These are phyloP conservation scores for Pheosia tremula DNA, from an alignment of 2,888 invertebrate species.

Conservation along the genomic window DNA sequence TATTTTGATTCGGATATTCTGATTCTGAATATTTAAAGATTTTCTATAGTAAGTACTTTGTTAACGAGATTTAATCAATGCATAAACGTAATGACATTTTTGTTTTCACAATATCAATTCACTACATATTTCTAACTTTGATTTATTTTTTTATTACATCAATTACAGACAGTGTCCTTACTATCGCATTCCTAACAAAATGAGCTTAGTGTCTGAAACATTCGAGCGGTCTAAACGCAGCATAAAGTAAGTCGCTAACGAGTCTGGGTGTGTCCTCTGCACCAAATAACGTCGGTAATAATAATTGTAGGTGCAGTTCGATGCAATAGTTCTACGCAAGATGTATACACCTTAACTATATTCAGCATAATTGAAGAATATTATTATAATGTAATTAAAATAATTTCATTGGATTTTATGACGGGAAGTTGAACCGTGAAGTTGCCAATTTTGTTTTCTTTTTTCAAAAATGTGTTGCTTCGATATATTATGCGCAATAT, in stretches of 20 bases:
- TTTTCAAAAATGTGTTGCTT: no score
- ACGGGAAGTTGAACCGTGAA: no score
- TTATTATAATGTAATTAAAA: no score
- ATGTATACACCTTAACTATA: slow-evolving; percentile 38
- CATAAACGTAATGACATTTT: neutral
- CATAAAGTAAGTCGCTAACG: slow-evolving; percentile 75
- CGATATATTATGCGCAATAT: no score
- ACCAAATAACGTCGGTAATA: slow-evolving; percentile 74
- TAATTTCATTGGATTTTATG: no score
- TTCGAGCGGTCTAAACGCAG: slow-evolving; percentile 58
- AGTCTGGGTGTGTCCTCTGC: slow-evolving; percentile 79
- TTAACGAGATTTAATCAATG: no score
- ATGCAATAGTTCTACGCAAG: slow-evolving; percentile 61
- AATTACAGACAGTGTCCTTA: slow-evolving; percentile 22
- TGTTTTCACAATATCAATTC: neutral
- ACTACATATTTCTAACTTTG: neutral
- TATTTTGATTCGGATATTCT: no score
- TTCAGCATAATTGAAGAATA: slow-evolving; percentile 49
- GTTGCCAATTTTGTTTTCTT: no score
- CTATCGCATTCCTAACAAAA: slow-evolving; percentile 35
- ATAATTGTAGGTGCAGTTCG: slow-evolving; percentile 78
- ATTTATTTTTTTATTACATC: slow-evolving; percentile 22
- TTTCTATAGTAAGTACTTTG: no score
- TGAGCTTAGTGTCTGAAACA: slow-evolving; percentile 27
- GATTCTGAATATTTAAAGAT: no score